phyloP scores from a whole-genome alignment of 30 jellyfish, hydroid and myxozoan species.

The Pseudorhiza aurosa region DNA sequence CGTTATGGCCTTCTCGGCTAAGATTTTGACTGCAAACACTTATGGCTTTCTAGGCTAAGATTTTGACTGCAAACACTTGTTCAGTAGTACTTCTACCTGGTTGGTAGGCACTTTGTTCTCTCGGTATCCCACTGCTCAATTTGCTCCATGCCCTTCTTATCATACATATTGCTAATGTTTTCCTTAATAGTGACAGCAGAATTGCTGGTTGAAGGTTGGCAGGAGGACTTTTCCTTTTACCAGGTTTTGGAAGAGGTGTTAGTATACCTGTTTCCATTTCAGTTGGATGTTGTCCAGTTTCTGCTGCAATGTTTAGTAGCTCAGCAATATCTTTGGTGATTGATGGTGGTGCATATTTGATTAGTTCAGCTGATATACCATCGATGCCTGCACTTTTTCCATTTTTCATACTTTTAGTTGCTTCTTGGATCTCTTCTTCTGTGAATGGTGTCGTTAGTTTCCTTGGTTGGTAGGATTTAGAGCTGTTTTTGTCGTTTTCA shows the following conservation, averaged over 20 bases:
- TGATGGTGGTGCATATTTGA: too few species aligned
- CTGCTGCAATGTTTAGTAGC: not conserved
- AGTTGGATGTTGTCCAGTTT: not conserved
- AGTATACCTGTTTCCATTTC: not conserved
- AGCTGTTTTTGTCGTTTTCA: slow-evolving; percentile 14
- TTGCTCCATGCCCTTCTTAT: not conserved
- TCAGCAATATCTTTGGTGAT: not conserved
- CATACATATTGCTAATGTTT: not conserved
- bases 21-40: not conserved
- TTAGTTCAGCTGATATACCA: not conserved
- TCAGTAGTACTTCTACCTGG: not conserved
- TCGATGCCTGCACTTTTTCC: not conserved
- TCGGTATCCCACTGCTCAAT: not conserved
- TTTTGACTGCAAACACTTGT: slow-evolving; percentile 5
- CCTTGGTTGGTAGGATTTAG: not conserved
- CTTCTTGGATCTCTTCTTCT: slow-evolving; percentile 36
- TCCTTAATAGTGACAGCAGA: not conserved
- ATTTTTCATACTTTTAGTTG: slow-evolving; percentile 38
- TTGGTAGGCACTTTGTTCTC: not conserved
- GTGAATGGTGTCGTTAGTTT: slow-evolving; percentile 54
- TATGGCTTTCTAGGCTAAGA: not conserved
- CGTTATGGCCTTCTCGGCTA: not conserved
- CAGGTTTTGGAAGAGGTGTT: not conserved
- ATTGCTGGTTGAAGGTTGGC: not conserved
- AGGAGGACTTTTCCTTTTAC: not conserved